These are phyloP conservation scores for Holacanthella duospinosa DNA, from an alignment of 2,888 invertebrate species.

Conservation along the genomic window DNA sequence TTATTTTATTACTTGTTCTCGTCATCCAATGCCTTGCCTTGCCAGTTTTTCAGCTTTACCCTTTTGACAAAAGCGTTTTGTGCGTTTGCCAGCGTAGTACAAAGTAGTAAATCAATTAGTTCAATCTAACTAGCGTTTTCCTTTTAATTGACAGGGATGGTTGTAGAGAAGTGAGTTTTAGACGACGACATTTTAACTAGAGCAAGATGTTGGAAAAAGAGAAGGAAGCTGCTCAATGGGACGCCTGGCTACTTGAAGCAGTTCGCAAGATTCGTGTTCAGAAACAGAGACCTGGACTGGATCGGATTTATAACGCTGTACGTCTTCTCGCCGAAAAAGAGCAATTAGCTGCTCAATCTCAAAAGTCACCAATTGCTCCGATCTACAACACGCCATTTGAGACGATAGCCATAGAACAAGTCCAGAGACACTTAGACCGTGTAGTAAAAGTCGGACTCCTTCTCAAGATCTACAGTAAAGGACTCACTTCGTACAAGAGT, in stretches of 20 bases:
- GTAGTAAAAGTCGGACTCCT: slow-evolving; percentile 30
- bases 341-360: slow-evolving; percentile 29
- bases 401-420: slow-evolving; percentile 32
- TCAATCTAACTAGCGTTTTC: too few relatives aligned
- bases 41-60: neutral
- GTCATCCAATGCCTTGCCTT: neutral
- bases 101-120: too few relatives aligned
- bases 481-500: slow-evolving; percentile 31
- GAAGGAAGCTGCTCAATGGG: slow-evolving; percentile 35
- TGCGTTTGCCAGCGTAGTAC: too few relatives aligned
- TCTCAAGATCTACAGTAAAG: slow-evolving; percentile 30
- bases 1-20: too few relatives aligned
- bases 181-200: neutral
- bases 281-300: slow-evolving; percentile 35
- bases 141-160: too few relatives aligned
- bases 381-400: slow-evolving; percentile 33
- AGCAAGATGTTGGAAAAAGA: slow-evolving; percentile 33
- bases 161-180: too few relatives aligned
- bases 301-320: slow-evolving; percentile 36
- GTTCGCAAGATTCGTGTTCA: slow-evolving; percentile 35
- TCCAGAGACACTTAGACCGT: slow-evolving; percentile 34
- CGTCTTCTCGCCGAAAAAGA: slow-evolving; percentile 36
- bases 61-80: too few relatives aligned
- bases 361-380: slow-evolving; percentile 33
- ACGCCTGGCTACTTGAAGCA: slow-evolving; percentile 34